Evolutionary conservation across 2,113 vertebrate species (phyloP).

Genomic region (Phycodurus eques): DNA sequence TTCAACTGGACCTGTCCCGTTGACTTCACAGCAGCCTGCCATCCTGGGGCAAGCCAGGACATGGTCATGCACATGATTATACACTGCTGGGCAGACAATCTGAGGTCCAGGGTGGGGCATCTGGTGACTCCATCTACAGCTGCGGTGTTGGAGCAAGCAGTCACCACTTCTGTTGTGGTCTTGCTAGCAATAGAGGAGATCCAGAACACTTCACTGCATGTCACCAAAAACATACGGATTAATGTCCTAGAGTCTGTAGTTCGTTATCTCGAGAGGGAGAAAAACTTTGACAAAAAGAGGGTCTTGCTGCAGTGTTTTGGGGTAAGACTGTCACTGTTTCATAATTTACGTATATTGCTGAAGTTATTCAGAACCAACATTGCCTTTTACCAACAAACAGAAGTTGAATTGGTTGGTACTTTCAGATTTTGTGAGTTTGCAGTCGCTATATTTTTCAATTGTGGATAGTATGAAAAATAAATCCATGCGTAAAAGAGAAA

Average conservation of each 20-base stretch:
- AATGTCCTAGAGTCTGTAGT: constrained; percentile 55
- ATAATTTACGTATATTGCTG: neutral
- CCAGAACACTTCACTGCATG: constrained; percentile 55
- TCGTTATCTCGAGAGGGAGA: constrained; percentile 58
- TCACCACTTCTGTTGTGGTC: constrained; percentile 63
- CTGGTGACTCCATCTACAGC: constrained; percentile 48
- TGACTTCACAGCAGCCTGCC: constrained; percentile 63
- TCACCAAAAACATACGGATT: constrained; percentile 58
- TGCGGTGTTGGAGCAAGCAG: constrained; percentile 51
- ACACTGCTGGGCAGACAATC: constrained; percentile 67
- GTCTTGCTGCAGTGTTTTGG: constrained; percentile 78
- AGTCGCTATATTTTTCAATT: too few species aligned
- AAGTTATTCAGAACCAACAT: neutral
- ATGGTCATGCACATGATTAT: constrained; percentile 56
- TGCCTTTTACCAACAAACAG: neutral
- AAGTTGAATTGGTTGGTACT: neutral
- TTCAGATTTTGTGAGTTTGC: too few species aligned
- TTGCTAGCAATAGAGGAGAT: constrained; percentile 72
- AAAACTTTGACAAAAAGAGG: constrained; percentile 64
- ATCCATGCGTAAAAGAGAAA: too few species aligned
- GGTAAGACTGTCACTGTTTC: constrained; percentile 51
- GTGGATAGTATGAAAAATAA: too few species aligned
- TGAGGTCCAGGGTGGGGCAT: constrained; percentile 48
- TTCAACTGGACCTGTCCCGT: constrained; percentile 74
- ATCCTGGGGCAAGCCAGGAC: constrained; percentile 45